Base-by-base conservation (phyloP, 1,140 invertebrate genomes). In the Tigriopus japonicus region DNA sequence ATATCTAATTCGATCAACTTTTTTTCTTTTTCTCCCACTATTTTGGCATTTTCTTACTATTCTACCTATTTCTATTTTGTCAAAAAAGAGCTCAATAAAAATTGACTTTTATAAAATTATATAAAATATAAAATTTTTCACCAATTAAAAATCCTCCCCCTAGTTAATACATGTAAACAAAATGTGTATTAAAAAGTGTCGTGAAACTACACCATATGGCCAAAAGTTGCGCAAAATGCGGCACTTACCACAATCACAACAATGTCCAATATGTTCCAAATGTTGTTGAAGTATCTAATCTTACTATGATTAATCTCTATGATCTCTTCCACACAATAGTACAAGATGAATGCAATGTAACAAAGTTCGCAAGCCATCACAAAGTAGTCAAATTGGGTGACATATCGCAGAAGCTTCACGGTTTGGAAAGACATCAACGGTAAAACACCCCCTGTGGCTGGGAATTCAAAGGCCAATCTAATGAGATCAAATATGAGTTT, bases 201-300 rank as follows among this genome's bases (percentile, higher is more conserved):
- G n/a, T 35, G 28, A 35, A 35, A 35, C 9, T 35, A 35, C n/a
- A n/a, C n/a, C n/a, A n/a, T n/a, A n/a, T n/a, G n/a, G n/a, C n/a
- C n/a, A n/a, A n/a, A n/a, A n/a, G n/a, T n/a, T n/a, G n/a, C n/a
- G n/a, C n/a, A n/a, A n/a, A n/a, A n/a, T n/a, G n/a, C n/a, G n/a
- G n/a, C n/a, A n/a, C 14, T 60, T 23, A 23, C 56, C n/a, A 62
- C 54, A n/a, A 84, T 74, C 45, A 83, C 78, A 1, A 75, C 40
- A 6, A 81, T 66, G 69, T 85, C 83, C 3, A 84, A 69, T 56
- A 77, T 76, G 68, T 80, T 81, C 80, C 81, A 84, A 63, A 83
- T 73, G 58, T 70, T 70, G 53, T 71, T 73, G 65, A 84, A 77
- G 70, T 83, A 84, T 2, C 66, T 63, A 60, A 73, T 70, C 62